phyloP scores from a whole-genome alignment of 2,888 invertebrate genomes.

The Agrilus biguttatus region DNA sequence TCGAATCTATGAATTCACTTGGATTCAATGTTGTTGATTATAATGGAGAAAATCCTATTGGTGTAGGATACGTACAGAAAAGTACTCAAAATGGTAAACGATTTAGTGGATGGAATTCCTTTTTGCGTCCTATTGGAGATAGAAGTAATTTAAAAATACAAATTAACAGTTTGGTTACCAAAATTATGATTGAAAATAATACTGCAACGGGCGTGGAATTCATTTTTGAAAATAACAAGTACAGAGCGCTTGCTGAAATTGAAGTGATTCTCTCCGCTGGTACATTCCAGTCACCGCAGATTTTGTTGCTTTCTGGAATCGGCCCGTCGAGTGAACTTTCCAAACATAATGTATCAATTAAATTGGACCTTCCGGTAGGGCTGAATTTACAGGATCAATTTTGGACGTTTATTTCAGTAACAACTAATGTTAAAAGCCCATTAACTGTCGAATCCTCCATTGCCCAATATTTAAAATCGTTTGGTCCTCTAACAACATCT shows the following conservation, averaged over 20 bases:
- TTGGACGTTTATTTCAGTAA: no score
- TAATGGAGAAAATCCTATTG: slow-evolving; percentile 45
- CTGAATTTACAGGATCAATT: no score
- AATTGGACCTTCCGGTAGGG: slow-evolving; percentile 54
- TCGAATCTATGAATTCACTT: slow-evolving; percentile 41
- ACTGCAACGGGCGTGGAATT: slow-evolving; percentile 38
- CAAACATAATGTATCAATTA: slow-evolving; percentile 36
- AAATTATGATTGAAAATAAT: slow-evolving; percentile 40
- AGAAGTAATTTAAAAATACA: slow-evolving; percentile 38
- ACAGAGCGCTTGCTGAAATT: slow-evolving; percentile 36
- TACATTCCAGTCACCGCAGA: slow-evolving; percentile 44
- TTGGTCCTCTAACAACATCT: no score
- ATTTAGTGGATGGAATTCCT: slow-evolving; percentile 47
- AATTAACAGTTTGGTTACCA: slow-evolving; percentile 38
- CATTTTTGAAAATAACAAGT: slow-evolving; percentile 31
- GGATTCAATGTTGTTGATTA: slow-evolving; percentile 44
- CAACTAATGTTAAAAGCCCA: no score
- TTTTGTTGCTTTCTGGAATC: slow-evolving; percentile 51
- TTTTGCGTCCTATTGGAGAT: slow-evolving; percentile 47
- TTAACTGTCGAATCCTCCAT: no score
- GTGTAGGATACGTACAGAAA: slow-evolving; percentile 44
- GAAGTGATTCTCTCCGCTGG: slow-evolving; percentile 49
- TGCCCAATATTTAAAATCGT: no score
- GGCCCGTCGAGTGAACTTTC: slow-evolving; percentile 42
- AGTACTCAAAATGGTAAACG: slow-evolving; percentile 45